These are phyloP conservation scores for Tricholauxania praeusta DNA, from an alignment of 2,888 invertebrate genomes.

Conservation along the genomic window DNA sequence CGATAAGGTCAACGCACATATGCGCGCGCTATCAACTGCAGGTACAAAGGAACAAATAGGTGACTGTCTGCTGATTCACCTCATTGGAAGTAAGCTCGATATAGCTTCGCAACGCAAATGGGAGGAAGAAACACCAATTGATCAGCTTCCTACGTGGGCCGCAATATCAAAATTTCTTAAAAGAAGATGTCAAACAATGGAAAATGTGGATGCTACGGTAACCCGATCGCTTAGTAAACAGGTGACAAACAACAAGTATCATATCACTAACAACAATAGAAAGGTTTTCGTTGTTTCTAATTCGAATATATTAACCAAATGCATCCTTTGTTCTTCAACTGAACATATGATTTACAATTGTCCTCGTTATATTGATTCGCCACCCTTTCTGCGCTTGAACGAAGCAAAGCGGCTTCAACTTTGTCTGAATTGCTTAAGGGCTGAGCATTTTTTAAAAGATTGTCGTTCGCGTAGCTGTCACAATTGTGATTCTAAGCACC, in stretches of 20 bases:
- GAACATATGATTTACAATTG: constrained; percentile 33
- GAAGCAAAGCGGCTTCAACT: constrained; percentile 37
- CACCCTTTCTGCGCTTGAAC: constrained; percentile 28
- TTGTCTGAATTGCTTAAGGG: constrained; percentile 45
- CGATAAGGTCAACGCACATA: constrained; percentile 18
- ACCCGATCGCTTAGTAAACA: constrained; percentile 21
- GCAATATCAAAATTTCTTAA: no score
- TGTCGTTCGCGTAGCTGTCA: constrained; percentile 42
- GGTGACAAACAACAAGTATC: constrained; percentile 2
- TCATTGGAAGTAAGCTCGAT: constrained; percentile 26
- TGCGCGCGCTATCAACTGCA: constrained; percentile 21
- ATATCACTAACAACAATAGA: background rate
- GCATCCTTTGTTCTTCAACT: constrained; percentile 29
- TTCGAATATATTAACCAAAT: background rate
- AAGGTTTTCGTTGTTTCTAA: constrained; percentile 30
- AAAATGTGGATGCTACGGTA: constrained; percentile 27
- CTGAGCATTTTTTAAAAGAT: constrained; percentile 38
- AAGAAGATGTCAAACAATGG: constrained; percentile 18
- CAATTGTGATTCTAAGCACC: constrained; percentile 41
- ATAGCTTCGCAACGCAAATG: constrained; percentile 14
- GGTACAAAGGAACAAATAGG: constrained; percentile 15
- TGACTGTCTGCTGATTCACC: constrained; percentile 21
- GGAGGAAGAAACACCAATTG: constrained; percentile 23
- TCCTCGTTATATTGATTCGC: constrained; percentile 17
- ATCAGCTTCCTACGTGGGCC: constrained; percentile 11